Percentiles rank a stretch among this genome's conserved stretches.
phyloP scores from a whole-genome alignment of 1,140 invertebrate species.

The Eubasilissa regina region DNA sequence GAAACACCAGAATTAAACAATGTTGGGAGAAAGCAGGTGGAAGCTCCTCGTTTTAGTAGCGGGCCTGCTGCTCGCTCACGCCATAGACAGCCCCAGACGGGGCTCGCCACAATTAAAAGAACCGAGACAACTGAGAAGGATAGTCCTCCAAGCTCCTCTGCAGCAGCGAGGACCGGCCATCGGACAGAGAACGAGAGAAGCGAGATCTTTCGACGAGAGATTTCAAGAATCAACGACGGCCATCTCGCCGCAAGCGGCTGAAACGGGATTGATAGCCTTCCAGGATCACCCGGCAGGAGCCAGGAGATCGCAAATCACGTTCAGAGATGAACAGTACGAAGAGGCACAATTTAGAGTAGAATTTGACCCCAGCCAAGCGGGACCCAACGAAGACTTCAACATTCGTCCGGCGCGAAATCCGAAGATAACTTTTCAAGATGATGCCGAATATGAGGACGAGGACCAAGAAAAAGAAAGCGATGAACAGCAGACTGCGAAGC shows the following conservation, averaged over 20 bases:
- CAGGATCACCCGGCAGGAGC: conserved; percentile 49
- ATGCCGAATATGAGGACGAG: conserved; percentile 44
- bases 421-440: conserved; percentile 50
- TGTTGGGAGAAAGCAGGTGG: conserved; percentile 69
- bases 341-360: conserved; percentile 36
- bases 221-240: conserved; percentile 4
- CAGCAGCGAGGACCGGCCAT: conserved; percentile 61
- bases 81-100: conserved; percentile 59
- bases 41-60: conserved; percentile 68
- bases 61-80: conserved; percentile 63
- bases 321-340: conserved; percentile 53
- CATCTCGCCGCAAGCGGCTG: not conserved
- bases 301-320: conserved; percentile 49
- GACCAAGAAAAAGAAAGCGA: conserved; percentile 13
- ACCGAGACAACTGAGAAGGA: conserved; percentile 23
- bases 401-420: conserved; percentile 9
- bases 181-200: conserved; percentile 62
- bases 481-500: conserved; percentile 4
- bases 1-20: conserved; percentile 47
- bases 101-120: conserved; percentile 43
- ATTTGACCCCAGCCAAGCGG: conserved; percentile 1
- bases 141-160: conserved; percentile 2
- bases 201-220: conserved; percentile 53
- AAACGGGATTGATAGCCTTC: not conserved
- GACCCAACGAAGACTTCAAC: conserved; percentile 29